phyloP scores from a whole-genome alignment of 2,888 invertebrate genomes.

The Campaea margaritaria region DNA sequence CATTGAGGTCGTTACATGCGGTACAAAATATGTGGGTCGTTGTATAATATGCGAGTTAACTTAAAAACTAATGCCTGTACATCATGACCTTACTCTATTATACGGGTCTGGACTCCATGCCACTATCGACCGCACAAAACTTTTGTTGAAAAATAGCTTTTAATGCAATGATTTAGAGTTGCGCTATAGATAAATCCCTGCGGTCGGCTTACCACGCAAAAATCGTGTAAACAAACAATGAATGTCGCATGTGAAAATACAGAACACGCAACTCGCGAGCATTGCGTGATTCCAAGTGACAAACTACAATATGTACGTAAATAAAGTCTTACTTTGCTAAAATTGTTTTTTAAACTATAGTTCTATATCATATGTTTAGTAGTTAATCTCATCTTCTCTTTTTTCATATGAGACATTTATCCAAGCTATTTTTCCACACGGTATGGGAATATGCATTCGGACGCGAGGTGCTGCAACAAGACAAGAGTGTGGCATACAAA shows the following conservation, averaged over 20 bases:
- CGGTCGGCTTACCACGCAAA: conserved; percentile 39
- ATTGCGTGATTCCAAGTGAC: conserved; percentile 39
- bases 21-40: conserved; percentile 21
- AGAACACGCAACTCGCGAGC: conserved; percentile 37
- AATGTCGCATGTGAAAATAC: conserved; percentile 41
- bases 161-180: conserved; percentile 37
- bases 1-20: conserved; percentile 11
- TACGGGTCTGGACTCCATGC: conserved; percentile 12
- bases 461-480: too few relatives aligned
- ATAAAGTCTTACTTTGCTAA: conserved; percentile 30
- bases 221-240: conserved; percentile 40
- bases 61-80: conserved; percentile 32
- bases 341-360: conserved; percentile 15
- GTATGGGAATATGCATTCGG: too few relatives aligned
- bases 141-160: conserved; percentile 36
- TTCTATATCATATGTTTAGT: background rate
- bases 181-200: conserved; percentile 34
- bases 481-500: too few relatives aligned
- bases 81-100: conserved; percentile 38
- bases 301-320: conserved; percentile 30
- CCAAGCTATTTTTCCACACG: too few relatives aligned
- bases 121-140: conserved; percentile 23
- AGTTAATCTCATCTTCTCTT: too few relatives aligned
- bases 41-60: conserved; percentile 20
- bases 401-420: too few relatives aligned